Evolutionary conservation across 2,797 vertebrate genomes (phyloP).

Genomic region (Gymnoscopelus microlampas): DNA sequence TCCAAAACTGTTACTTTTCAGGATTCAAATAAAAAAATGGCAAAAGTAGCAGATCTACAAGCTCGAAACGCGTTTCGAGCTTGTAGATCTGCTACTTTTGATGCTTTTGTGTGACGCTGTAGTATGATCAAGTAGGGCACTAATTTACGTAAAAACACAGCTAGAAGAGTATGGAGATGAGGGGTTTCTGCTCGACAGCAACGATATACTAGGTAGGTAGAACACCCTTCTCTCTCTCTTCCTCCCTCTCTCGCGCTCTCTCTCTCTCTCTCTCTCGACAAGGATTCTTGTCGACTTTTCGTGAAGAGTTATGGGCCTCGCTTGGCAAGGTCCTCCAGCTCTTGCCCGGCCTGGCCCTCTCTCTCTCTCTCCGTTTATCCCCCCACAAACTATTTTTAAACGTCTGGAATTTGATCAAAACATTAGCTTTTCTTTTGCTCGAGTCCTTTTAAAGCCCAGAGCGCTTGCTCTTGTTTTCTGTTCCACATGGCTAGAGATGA

Average conservation of each 20-base stretch:
- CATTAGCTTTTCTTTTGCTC: constrained; percentile 64
- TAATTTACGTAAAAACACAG: too few species aligned
- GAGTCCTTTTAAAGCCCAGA: constrained; percentile 75
- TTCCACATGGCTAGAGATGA: constrained; percentile 66
- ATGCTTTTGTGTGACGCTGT: too few species aligned
- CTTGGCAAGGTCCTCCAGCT: constrained; percentile 59
- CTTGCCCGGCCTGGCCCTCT: constrained; percentile 39
- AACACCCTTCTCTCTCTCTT: constrained; percentile 13
- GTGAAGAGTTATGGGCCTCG: constrained; percentile 57
- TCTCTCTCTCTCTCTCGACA: not conserved
- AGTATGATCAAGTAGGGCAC: too few species aligned
- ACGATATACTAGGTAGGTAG: too few species aligned
- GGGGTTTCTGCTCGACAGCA: too few species aligned
- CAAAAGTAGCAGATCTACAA: too few species aligned
- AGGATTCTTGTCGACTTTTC: constrained; percentile 58
- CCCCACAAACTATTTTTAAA: constrained; percentile 79
- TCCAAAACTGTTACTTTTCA: too few species aligned
- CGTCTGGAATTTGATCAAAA: constrained; percentile 81
- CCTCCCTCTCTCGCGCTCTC: not conserved
- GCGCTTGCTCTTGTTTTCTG: constrained; percentile 63
- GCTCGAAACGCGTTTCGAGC: too few species aligned
- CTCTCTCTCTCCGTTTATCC: constrained; percentile 58
- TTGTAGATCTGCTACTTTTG: too few species aligned
- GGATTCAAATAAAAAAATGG: too few species aligned
- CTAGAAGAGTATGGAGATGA: too few species aligned